Base-by-base conservation (phyloP, 2,113 vertebrate species). In the Corythoichthys intestinalis region DNA sequence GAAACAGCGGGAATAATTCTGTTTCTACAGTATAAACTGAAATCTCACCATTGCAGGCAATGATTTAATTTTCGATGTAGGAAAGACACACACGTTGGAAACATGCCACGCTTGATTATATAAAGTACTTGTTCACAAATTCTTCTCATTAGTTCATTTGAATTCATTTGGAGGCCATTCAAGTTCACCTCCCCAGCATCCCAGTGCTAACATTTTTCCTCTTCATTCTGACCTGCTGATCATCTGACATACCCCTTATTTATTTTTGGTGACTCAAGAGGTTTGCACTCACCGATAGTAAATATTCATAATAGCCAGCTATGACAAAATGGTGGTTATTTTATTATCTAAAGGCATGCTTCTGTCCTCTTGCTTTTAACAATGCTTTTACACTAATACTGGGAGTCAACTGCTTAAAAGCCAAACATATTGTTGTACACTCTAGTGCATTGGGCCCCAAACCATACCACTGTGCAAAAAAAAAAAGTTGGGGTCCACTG, bases 141-240 rank as follows among this genome's bases (percentile, higher is more conserved):
- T 62, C 44, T 64, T 47, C 20, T 47, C 20, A 48, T 64, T 14
- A 35, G 13, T 65, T 65, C 11, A 65, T 47, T 49, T 15, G 12
- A 65, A 49, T 49, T 34, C 4, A 15, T 65, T 65, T 48, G 4
- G 14, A 65, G 62, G 61, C 44, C n/a, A 64, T 28, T 64, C 9
- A 64, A 34, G 62, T 65, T 65, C 44, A 65, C 12, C 62, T 65
- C 62, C 14, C 28, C 28, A 35, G 46, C 62, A 65, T 48, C 20
- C 20, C 15, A 39, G 15, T 14, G 38, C 8, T 1, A 41, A 41
- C 59, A 61, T 61, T 61, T 61, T 20, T 38, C 38, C 4, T 41
- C 59, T 61, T 61, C 9, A n/a, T 61, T n/a, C 4, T 61, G 59
- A 61, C 59, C 59, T 38, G 59, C 15, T 61, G 39, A 61, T 61